These are phyloP conservation scores for Drosophila pseudotalamancana DNA, from an alignment of 2,888 invertebrate genomes.

Conservation along the genomic window DNA sequence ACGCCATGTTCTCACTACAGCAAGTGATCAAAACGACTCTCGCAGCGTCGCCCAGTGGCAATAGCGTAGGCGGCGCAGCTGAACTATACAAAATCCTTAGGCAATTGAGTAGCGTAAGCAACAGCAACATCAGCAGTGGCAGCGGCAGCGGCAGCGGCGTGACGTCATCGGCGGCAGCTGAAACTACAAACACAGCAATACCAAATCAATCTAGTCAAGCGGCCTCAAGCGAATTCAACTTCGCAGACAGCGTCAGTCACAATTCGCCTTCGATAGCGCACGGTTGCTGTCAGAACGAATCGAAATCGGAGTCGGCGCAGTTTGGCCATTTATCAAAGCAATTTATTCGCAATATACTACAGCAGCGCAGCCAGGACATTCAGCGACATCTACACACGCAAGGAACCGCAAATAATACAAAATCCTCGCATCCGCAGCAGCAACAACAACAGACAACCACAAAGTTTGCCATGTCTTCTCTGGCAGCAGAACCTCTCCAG, in stretches of 20 bases:
- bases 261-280: constrained; percentile 68
- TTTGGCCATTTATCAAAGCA: constrained; percentile 37
- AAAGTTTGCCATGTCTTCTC: constrained; percentile 80
- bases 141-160: too few relatives aligned
- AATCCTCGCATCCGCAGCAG: constrained; percentile 50
- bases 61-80: constrained; percentile 52
- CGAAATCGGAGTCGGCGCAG: constrained; percentile 63
- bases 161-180: constrained; percentile 51
- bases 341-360: constrained; percentile 45
- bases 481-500: constrained; percentile 78
- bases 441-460: constrained; percentile 74
- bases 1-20: constrained; percentile 78
- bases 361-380: constrained; percentile 67
- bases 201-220: constrained; percentile 71
- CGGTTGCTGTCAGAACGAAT: constrained; percentile 62
- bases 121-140: constrained; percentile 28
- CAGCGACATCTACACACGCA: constrained; percentile 75
- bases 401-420: constrained; percentile 32
- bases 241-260: constrained; percentile 65
- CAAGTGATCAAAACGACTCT: constrained; percentile 77
- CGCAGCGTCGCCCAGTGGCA: constrained; percentile 30
- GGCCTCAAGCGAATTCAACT: constrained; percentile 55
- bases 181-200: constrained; percentile 38
- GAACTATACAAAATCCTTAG: constrained; percentile 65
- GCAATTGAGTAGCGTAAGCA: constrained; percentile 53